Evolutionary conservation across 1,140 invertebrate genomes (phyloP), one percentile per base, ranked within the genome.

Genomic region (Dreissena polymorpha): DNA sequence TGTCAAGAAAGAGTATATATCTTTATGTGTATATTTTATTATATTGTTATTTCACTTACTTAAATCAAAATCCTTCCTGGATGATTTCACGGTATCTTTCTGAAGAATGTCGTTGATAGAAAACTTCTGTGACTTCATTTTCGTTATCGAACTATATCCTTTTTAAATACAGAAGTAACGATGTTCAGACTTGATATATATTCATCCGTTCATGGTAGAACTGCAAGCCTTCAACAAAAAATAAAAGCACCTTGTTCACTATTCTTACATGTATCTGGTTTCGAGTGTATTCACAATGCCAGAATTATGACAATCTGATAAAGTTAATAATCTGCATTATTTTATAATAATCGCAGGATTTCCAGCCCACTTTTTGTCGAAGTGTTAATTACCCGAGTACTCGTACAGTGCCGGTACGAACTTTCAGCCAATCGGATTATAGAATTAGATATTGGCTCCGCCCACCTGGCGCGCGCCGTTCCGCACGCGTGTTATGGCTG

Each of bases 331-430:
- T 39, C 53, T 69, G 68, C 76, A 69, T 69, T 78, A 78, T 67
- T 78, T 78, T 78, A 67, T 69, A 69, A 25, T 53, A 51, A 64
- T 76, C 64, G 16, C 39, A 74, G 50, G 29, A 76, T 65, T 50
- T 39, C 55, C 53, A 78, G 68, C 76, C 18, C 27, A n/a, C 49
- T 69, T 68, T 65, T n/a, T n/a, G 21, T 25, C 25, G 65, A 23
- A 53, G 51, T 78, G 76, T 69, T 78, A 78, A 78, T 78, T 78
- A 65, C 68, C 76, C 69, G 64, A 64, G n/a, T 78, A 78, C 68
- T 78, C 29, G 55, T 69, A 64, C 27, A 67, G 53, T 53, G 68
- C 65, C 53, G 57, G 57, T 78, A 60, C 51, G 65, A 16, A 39
- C 27, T 55, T 14, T 16, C 18, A 68, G 76, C 76, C 39, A 78